Conservation (phyloP, 2,113 vertebrate genomes). For the Scopus umbretta region DNA sequence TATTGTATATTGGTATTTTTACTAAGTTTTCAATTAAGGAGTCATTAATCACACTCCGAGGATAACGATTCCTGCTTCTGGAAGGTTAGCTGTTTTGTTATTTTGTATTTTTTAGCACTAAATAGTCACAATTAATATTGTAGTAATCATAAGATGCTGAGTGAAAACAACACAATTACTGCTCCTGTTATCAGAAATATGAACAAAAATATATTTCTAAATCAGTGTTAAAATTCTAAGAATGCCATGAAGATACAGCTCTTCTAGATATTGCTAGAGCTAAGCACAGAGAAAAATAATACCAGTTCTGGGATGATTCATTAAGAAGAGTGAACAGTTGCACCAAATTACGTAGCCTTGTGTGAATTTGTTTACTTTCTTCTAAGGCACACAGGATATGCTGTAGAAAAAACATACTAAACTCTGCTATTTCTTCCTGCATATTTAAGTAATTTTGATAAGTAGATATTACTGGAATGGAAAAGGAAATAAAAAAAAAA, state of each 20-base stretch:
- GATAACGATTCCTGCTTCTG: neutral
- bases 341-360: neutral
- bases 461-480: neutral
- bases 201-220: neutral
- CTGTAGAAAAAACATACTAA: neutral
- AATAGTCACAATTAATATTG: neutral
- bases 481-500: neutral
- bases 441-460: neutral
- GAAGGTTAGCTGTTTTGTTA: neutral
- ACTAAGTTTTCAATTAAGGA: neutral
- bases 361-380: neutral
- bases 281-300: neutral
- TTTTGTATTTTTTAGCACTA: neutral
- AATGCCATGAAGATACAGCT: neutral
- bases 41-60: neutral
- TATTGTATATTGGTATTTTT: neutral
- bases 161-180: neutral
- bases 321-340: neutral
- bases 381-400: neutral
- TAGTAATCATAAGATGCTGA: neutral
- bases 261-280: neutral
- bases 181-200: neutral
- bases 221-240: neutral
- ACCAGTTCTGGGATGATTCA: neutral
- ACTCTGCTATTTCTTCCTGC: neutral